phyloP scores from a whole-genome alignment of 2,888 invertebrate species.

The Brachylomia viminalis region DNA sequence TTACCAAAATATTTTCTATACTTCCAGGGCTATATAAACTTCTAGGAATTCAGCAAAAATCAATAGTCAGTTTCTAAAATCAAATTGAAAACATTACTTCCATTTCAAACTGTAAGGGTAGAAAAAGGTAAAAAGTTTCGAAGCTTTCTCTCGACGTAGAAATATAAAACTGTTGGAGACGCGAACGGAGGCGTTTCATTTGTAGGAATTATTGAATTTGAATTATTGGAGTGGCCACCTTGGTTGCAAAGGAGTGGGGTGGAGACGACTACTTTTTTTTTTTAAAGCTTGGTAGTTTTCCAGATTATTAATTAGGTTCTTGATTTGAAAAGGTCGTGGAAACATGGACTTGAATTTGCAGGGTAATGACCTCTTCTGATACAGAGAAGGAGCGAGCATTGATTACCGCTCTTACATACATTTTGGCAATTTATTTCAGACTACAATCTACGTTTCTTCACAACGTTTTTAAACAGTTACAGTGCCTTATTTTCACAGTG shows the following conservation, averaged over 20 bases:
- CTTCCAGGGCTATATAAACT: background rate
- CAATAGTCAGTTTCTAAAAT: constrained; percentile 44
- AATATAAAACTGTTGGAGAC: constrained; percentile 76
- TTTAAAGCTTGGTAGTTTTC: background rate
- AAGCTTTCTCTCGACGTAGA: constrained; percentile 59
- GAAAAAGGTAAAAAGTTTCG: constrained; percentile 54
- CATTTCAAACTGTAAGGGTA: constrained; percentile 50
- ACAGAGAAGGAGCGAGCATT: too few species aligned
- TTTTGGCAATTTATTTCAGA: background rate
- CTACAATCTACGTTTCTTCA: background rate
- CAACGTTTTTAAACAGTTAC: too few species aligned
- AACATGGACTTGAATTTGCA: background rate
- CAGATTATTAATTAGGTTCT: background rate
- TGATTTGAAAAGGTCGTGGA: background rate
- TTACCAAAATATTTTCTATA: background rate
- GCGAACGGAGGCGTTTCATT: constrained; percentile 79
- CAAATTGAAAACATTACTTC: constrained; percentile 63
- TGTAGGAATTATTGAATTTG: constrained; percentile 87
- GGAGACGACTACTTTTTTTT: constrained; percentile 34
- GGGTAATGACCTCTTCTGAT: background rate
- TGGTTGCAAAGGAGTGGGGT: constrained; percentile 57
- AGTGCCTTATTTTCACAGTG: too few species aligned
- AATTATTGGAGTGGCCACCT: constrained; percentile 83
- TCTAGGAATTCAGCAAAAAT: constrained; percentile 23
- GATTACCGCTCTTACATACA: background rate